Base-by-base conservation (phyloP, 2,888 invertebrate genomes). In the Criorhina ranunculi region DNA sequence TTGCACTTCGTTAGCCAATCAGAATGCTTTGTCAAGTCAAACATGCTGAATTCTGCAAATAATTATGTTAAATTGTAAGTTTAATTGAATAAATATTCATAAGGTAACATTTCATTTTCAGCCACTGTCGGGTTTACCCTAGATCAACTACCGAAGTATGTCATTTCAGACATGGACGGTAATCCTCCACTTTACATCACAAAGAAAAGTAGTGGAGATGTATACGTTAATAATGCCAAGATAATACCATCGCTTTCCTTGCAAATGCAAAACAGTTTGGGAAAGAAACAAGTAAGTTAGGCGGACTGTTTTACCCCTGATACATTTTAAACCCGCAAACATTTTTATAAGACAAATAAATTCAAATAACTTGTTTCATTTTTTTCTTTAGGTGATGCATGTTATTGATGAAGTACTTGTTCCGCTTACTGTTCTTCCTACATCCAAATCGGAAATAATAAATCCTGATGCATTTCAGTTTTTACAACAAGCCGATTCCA, bases 101-200 rank as follows among this genome's bases (percentile, higher is more conserved):
- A 55, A 64, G 46, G 11, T 44, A 29, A 24, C 17, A 44, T 77
- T 64, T 55, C n/a, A 19, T 42, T 93, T 93, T 1, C 93, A 97
- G 97, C 95, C 57, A 97, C 96, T 89, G 93, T 95, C 88, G 95
- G 96, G 0, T 94, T 94, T 88, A 95, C 94, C 35, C 92, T 96
- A 89, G 95, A 95, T 87, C 94, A 93, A 87, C 88, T 91, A 83
- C 87, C 88, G 72, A 89, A 88, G 94, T 87, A 87, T 82, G 93
- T 97, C 89, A 94, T 95, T 15, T 96, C 97, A 24, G 96, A 97
- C 91, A 93, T 96, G 89, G 95, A 95, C 78, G 97, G 97, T 15
- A 97, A 96, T 92, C 96, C 97, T 0, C 96, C 96, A 0, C 92
- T 97, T 64, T 97, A 97, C 95, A 95, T 97, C 82, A 96, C 96